Percentiles rank a stretch among this genome's conserved stretches.
Conservation (phyloP, 2,888 invertebrate genomes). For the Pheosia gnoma region DNA sequence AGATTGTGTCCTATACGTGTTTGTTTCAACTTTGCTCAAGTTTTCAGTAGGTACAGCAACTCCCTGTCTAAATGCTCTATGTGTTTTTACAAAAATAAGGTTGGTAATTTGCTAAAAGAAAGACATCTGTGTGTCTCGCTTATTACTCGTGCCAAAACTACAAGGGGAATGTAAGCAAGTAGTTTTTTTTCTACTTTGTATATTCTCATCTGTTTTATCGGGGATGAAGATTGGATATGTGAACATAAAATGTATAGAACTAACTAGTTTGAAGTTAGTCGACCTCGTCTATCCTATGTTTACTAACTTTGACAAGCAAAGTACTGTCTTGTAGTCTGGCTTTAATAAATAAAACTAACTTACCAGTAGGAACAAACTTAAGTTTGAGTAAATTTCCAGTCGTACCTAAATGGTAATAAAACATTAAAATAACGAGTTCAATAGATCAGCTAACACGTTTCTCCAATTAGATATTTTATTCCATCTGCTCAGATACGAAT, state of each 20-base stretch:
- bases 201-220: constrained; percentile 1
- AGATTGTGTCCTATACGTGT: too few relatives aligned
- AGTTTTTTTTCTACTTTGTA: neutral
- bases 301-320: neutral
- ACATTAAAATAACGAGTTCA: too few relatives aligned
- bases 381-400: too few relatives aligned
- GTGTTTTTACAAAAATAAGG: neutral
- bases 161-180: neutral
- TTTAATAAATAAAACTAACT: neutral
- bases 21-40: too few relatives aligned
- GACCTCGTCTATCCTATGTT: neutral
- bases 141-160: neutral
- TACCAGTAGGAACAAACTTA: too few relatives aligned
- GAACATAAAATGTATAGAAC: neutral
- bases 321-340: neutral
- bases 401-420: too few relatives aligned
- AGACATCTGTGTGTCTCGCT: neutral
- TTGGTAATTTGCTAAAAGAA: neutral
- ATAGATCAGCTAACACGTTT: too few relatives aligned
- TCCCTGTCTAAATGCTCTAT: too few relatives aligned
- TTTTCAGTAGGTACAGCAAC: too few relatives aligned
- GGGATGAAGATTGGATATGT: neutral
- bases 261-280: neutral
- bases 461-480: too few relatives aligned
- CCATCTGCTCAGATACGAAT: too few relatives aligned